Conservation (phyloP, 2,888 invertebrate species). For the Nycteola revayana region DNA sequence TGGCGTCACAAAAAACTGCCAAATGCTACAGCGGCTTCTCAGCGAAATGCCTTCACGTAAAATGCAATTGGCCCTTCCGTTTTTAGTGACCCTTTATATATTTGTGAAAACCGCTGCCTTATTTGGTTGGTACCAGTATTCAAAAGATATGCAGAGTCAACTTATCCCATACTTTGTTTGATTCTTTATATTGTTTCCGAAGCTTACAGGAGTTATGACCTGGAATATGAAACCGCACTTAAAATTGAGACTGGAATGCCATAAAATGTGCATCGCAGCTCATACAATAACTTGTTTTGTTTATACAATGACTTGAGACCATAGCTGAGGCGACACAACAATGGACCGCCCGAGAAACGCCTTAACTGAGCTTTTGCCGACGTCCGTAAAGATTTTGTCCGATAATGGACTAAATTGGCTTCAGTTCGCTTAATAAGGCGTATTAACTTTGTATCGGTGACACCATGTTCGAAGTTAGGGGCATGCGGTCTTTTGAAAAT, state of each 20-base stretch:
- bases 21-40: slow-evolving; percentile 41
- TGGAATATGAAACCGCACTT: slow-evolving; percentile 35
- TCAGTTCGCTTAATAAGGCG: slow-evolving; percentile 54
- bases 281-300: slow-evolving; percentile 64
- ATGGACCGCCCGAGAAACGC: slow-evolving; percentile 43
- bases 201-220: slow-evolving; percentile 34
- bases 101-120: slow-evolving; percentile 4
- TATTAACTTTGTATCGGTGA: slow-evolving; percentile 45
- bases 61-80: slow-evolving; percentile 40
- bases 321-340: slow-evolving; percentile 66
- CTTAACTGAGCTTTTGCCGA: slow-evolving; percentile 42
- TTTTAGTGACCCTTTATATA: slow-evolving; percentile 23
- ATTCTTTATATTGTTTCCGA: slow-evolving; percentile 15
- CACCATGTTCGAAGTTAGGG: slow-evolving; percentile 39
- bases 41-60: slow-evolving; percentile 63
- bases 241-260: slow-evolving; percentile 54
- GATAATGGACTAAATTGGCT: slow-evolving; percentile 72
- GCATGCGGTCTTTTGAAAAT: slow-evolving; percentile 1
- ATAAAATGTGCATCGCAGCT: slow-evolving; percentile 52
- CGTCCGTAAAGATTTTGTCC: slow-evolving; percentile 57
- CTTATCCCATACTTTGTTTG: neutral
- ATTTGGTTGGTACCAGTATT: slow-evolving; percentile 8
- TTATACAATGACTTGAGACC: slow-evolving; percentile 49
- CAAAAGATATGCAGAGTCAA: slow-evolving; percentile 12
- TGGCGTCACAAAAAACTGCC: slow-evolving; percentile 46